phyloP scores from a whole-genome alignment of 92 coral and sea anemone genomes.

The Hydrozoanthus gracilis region DNA sequence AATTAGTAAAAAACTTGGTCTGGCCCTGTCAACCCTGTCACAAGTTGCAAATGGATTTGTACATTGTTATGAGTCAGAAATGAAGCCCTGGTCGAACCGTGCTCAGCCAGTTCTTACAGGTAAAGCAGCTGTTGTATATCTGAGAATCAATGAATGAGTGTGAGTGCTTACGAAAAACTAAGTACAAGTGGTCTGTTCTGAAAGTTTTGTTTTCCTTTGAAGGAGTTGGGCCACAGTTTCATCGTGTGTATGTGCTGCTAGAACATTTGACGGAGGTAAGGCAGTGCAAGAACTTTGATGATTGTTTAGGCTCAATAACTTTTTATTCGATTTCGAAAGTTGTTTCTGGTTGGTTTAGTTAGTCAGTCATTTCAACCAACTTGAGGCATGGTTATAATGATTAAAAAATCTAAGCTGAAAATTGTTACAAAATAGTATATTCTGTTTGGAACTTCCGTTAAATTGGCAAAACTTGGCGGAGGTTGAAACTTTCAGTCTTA shows the following conservation, averaged over 20 bases:
- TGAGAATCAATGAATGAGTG: background rate
- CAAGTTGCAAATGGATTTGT: constrained; percentile 92
- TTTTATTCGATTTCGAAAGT: background rate
- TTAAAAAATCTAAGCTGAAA: too few relatives aligned
- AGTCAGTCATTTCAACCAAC: background rate
- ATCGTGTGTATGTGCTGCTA: constrained; percentile 84
- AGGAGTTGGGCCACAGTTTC: constrained; percentile 94
- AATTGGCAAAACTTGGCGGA: too few relatives aligned
- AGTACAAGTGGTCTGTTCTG: background rate
- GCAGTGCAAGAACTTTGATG: background rate
- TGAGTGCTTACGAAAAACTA: background rate
- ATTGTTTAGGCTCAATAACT: background rate
- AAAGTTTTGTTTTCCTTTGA: constrained; percentile 1
- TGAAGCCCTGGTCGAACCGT: constrained; percentile 95
- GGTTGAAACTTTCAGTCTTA: too few relatives aligned
- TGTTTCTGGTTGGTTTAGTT: background rate
- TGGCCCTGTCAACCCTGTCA: constrained; percentile 88
- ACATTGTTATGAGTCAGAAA: constrained; percentile 93
- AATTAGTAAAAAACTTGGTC: constrained; percentile 80
- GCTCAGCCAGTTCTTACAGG: constrained; percentile 88
- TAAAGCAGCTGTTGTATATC: constrained; percentile 23
- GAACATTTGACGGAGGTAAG: constrained; percentile 55
- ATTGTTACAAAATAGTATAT: too few relatives aligned
- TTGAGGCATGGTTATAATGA: too few relatives aligned
- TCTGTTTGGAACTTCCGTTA: too few relatives aligned